Base-by-base conservation (phyloP, 2,888 invertebrate species). In the Pogonocherus hispidulus region DNA sequence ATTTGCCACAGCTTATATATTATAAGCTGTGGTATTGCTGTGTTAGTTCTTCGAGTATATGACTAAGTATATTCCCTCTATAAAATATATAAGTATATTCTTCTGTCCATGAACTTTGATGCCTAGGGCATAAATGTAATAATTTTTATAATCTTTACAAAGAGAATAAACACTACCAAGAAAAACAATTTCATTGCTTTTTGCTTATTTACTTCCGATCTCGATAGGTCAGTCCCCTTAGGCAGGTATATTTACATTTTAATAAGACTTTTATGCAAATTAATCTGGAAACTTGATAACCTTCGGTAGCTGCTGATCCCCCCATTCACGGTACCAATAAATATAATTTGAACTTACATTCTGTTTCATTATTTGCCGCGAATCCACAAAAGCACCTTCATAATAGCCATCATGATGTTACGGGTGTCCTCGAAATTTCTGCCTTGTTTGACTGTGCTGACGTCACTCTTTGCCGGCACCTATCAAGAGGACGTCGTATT, bases 261-360 rank as follows among this genome's bases (percentile, higher is more conserved):
- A 91, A n/a, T n/a, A n/a, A n/a, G n/a, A n/a, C n/a, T n/a, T 91
- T 1, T 94, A 94, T 82, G 86, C 87, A 23, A 95, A 94, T 83
- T 16, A 94, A 95, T 83, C 80, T 82, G 51, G 88, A 90, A 88
- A 95, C 69, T 91, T 91, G n/a, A 81, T 86, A 23, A 90, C 92
- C 8, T 85, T 95, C 19, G 87, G 88, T 76, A 82, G 76, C 82
- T 82, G 57, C 83, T 92, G 20, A 83, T 94, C 41, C 92, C 92
- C 0, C 55, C 63, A 47, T 32, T 44, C 44, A 5, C n/a, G n/a
- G 16, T n/a, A 46, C 14, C 14, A 59, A 59, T 59, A 59, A 32
- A 47, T 47, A 59, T 47, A 19, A 27, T 23, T 23, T 35, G 18
- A 19, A 59, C 14, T 19, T n/a, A n/a, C 16, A 6, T 23, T 22